These are phyloP conservation scores for Platanista minor DNA, from an alignment of 2,113 vertebrate species.

Conservation along the genomic window DNA sequence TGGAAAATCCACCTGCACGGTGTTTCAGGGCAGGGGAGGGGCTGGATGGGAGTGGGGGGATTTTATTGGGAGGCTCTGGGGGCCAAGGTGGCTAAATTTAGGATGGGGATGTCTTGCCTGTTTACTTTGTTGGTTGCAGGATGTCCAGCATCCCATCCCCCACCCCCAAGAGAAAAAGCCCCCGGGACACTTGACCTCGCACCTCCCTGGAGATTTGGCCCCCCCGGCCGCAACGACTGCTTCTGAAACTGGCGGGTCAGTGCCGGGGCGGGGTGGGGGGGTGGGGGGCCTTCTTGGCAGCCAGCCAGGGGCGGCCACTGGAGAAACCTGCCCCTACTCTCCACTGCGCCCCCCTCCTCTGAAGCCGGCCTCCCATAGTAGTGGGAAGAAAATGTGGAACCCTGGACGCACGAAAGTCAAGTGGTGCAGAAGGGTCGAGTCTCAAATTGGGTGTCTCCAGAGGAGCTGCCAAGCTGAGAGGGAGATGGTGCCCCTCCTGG, in stretches of 20 bases:
- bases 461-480: neutral
- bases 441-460: neutral
- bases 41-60: too few species aligned
- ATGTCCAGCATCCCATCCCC: neutral
- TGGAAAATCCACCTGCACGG: neutral
- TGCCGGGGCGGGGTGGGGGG: neutral
- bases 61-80: neutral
- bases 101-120: neutral
- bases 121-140: neutral
- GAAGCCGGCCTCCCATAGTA: neutral
- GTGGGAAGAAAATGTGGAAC: neutral
- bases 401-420: neutral
- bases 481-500: slow-evolving; percentile 55
- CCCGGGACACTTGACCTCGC: neutral
- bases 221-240: neutral
- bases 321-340: neutral
- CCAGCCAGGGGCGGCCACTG: neutral
- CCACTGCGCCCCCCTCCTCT: neutral
- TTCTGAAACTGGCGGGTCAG: neutral
- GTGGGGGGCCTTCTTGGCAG: neutral
- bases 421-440: neutral
- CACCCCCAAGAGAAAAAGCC: neutral
- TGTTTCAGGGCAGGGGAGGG: neutral
- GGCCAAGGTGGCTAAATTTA: neutral
- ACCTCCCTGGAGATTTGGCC: neutral